A percentile compares a stretch with the other conserved stretches of the same genome.
Conservation (phyloP, 2,113 vertebrate species). For the Ailurus styani region DNA sequence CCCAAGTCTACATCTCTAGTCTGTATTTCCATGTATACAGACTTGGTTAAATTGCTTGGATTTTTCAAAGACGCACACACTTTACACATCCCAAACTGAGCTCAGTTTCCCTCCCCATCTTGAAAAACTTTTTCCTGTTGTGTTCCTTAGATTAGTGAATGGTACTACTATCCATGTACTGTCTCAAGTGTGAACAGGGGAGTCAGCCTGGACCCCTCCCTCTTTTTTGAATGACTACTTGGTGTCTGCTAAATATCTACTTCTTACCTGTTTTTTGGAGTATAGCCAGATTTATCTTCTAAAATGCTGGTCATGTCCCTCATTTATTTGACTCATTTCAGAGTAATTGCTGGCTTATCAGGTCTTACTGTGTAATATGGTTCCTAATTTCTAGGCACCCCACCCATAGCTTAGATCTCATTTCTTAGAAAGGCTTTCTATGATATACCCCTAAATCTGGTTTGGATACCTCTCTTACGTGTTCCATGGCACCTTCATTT, state of each 20-base stretch:
- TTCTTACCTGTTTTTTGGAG: background rate
- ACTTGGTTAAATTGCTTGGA: background rate
- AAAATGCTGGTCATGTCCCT: background rate
- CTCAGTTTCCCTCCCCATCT: background rate
- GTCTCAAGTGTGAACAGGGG: background rate
- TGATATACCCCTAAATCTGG: background rate
- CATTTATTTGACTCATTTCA: constrained; percentile 6
- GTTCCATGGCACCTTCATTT: background rate
- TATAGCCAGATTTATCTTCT: background rate
- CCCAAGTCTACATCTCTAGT: background rate
- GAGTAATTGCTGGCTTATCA: background rate
- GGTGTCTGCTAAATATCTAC: background rate
- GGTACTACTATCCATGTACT: background rate
- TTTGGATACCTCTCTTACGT: background rate
- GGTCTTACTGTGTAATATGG: background rate
- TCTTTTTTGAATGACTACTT: background rate
- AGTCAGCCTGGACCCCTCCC: background rate
- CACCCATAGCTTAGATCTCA: background rate
- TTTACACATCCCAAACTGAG: background rate
- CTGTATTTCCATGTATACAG: background rate
- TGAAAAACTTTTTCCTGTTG: background rate
- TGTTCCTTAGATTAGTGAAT: background rate
- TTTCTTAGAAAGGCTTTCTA: background rate
- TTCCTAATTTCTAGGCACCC: background rate
- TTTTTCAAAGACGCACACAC: background rate